These are phyloP conservation scores for Macaria liturata DNA, from an alignment of 2,888 invertebrate genomes.

Conservation along the genomic window DNA sequence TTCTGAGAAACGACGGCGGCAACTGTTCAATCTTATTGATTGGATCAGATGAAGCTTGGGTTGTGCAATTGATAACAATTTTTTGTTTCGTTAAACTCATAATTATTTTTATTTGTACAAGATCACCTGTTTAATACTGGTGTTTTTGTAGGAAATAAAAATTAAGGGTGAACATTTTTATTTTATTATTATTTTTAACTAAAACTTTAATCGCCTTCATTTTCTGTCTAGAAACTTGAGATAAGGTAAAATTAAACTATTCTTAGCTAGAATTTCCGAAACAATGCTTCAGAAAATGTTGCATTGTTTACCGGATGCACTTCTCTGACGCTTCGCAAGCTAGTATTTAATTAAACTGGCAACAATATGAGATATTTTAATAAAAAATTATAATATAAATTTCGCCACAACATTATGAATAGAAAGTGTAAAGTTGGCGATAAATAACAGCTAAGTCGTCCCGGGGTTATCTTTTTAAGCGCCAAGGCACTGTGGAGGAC, in stretches of 20 bases:
- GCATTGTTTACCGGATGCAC: conserved; percentile 7
- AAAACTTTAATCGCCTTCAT: too few relatives aligned
- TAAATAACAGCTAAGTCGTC: conserved; percentile 64
- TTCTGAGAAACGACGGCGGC: conserved; percentile 1
- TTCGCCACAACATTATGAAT: conserved; percentile 57
- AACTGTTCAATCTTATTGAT: not conserved
- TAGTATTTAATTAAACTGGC: conserved; percentile 39
- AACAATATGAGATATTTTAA: conserved; percentile 49
- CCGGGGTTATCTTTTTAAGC: conserved; percentile 64
- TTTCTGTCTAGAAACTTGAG: too few relatives aligned
- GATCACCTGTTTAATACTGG: too few relatives aligned
- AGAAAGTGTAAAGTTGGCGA: conserved; percentile 54
- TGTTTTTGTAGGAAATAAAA: too few relatives aligned
- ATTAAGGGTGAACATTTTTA: too few relatives aligned
- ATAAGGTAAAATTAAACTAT: too few relatives aligned
- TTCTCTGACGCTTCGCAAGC: conserved; percentile 1
- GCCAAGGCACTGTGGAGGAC: conserved; percentile 47
- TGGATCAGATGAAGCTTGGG: not conserved
- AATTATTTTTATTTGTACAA: too few relatives aligned
- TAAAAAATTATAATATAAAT: conserved; percentile 55
- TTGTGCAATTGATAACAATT: not conserved
- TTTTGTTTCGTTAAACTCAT: not conserved
- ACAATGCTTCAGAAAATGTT: too few relatives aligned
- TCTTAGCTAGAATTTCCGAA: too few relatives aligned
- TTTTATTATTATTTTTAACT: too few relatives aligned